Evolutionary conservation across 2,888 invertebrate species (phyloP), one percentile per base, ranked within the genome.

Genomic region (Sabatieria punctata): DNA sequence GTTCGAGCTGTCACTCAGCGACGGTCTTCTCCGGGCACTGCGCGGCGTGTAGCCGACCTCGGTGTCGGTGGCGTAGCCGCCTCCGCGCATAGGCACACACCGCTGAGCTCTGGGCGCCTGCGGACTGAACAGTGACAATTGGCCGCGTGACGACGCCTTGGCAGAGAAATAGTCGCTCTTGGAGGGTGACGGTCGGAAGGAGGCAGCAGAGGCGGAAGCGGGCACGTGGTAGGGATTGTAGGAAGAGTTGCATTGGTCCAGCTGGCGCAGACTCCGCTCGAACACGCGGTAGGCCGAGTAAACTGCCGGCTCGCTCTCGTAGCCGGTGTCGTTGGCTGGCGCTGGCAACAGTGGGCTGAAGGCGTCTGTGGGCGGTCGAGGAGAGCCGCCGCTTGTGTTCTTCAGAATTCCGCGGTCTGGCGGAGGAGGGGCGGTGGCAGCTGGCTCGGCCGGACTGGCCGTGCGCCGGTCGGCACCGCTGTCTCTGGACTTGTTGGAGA

Each of bases 361-460:
- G 30, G 30, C 30, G 30, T 30, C 30, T 15, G 13, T n/a, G 33
- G 33, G 33, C 33, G 13, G 13, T 13, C 13, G 33, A 33, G 13
- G 13, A 13, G 33, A n/a, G 33, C 33, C 33, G 11, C 33, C 33
- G 33, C 33, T n/a, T 33, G 33, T 19, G 43, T 44, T 47, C 49
- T 45, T 45, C 24, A 45, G 42, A 22, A 48, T 48, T 19, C 48
- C 45, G 2, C 48, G 33, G 3, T 48, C 45, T 35, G 45, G 45
- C 13, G 13, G 33, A n/a, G 33, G 33, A 33, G 33, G 33, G 33
- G 33, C 33, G 33, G n/a, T n/a, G 33, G 33, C 13, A 11, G 33
- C 13, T n/a, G 33, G 33, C 33, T 33, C 11, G n/a, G 33, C 11
- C 13, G 33, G 33, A 33, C 13, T 33, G n/a, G 15, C 8, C 19